Evolutionary conservation across 1,140 invertebrate species (phyloP), one percentile per base, ranked within the genome.

Genomic region (Triops cancriformis): DNA sequence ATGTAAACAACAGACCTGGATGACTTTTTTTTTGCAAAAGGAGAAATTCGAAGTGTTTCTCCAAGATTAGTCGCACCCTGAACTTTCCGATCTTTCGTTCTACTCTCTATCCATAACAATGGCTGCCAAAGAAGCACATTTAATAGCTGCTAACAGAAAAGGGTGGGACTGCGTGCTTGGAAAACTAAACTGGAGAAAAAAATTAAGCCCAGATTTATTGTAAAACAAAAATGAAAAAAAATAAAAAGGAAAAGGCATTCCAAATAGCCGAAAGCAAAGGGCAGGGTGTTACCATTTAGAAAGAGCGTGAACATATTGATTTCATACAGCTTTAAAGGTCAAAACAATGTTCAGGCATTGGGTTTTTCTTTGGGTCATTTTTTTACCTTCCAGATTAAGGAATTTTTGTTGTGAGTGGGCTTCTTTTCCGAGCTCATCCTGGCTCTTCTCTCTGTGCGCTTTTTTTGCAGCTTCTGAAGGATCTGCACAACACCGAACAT

Each of bases 401-500:
- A 93, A 92, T 91, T 94, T 93, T 94, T 94, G 89, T 91, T 93
- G 91, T 90, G 90, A 90, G 90, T 90, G 84, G 86, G 87, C 90
- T 91, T 91, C 91, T 93, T 93, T 93, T 92, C 91, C 87, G 91
- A 92, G 90, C 91, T 91, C 89, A 93, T 92, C 88, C 93, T 91
- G 89, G 92, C 92, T 90, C 92, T 91, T 89, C 93, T 90, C 90
- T 94, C 93, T 89, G 93, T 93, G 91, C 92, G 92, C 91, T 94
- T 94, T 94, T 94, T 94, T 93, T 94, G 92, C 89, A 94, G 92
- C 91, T 94, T 94, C 93, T 94, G 93, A 91, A 95, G 94, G 91
- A 94, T 94, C 93, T 95, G 91, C 92, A 92, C 88, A 88, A 90
- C 91, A 89, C 90, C 90, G 90, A 91, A 80, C 73, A 78, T 73